These are phyloP conservation scores for Opisthograptis luteolata DNA, from an alignment of 2,888 invertebrate genomes.

Conservation along the genomic window DNA sequence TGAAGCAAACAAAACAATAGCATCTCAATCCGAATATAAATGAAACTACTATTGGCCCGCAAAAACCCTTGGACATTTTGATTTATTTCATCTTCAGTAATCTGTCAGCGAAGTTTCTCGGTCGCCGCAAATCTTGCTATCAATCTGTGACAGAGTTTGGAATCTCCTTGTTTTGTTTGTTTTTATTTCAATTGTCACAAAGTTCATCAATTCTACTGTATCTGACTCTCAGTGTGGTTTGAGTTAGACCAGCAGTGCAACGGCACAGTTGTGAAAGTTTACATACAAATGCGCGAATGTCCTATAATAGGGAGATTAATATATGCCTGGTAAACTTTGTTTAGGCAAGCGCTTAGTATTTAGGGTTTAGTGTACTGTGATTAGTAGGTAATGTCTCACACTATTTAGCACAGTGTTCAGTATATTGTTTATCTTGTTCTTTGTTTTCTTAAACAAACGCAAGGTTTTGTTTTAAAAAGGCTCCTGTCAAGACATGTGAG, in stretches of 20 bases:
- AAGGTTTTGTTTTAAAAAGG: too few species aligned
- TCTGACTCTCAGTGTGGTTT: conserved; percentile 16
- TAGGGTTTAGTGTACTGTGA: too few species aligned
- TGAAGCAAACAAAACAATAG: conserved; percentile 22
- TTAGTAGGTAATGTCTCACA: too few species aligned
- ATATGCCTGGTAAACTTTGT: too few species aligned
- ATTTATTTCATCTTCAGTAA: conserved; percentile 51
- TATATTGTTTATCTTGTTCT: too few species aligned
- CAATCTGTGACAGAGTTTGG: conserved; percentile 50
- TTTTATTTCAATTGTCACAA: conserved; percentile 50
- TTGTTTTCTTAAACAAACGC: too few species aligned
- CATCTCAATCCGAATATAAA: conserved; percentile 26
- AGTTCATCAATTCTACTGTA: conserved; percentile 41
- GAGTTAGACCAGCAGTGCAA: background rate
- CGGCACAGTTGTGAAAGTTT: conserved; percentile 3
- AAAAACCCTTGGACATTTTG: conserved; percentile 46
- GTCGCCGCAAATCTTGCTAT: conserved; percentile 53
- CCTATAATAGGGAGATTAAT: too few species aligned
- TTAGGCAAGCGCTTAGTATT: too few species aligned
- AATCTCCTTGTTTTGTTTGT: conserved; percentile 48
- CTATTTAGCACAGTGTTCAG: too few species aligned
- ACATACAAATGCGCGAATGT: too few species aligned
- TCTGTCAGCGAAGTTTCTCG: conserved; percentile 58
- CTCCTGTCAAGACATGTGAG: too few species aligned
- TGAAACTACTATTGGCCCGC: conserved; percentile 39